phyloP scores from a whole-genome alignment of 2,797 vertebrate genomes.

The Rhabdomys pumilio region DNA sequence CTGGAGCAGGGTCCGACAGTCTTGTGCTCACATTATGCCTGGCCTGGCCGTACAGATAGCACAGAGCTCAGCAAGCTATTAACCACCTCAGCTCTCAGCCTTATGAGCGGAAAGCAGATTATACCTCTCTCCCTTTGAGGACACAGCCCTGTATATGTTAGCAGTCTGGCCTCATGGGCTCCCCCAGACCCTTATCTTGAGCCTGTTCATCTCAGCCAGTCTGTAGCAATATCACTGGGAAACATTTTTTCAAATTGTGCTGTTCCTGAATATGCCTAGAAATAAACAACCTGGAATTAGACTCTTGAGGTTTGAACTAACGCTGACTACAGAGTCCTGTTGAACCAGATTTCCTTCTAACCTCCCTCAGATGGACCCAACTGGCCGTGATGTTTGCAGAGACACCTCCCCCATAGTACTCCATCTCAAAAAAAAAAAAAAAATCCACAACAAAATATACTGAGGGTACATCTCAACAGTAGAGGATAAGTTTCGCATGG shows the following conservation, averaged over 20 bases:
- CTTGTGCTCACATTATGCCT: no score
- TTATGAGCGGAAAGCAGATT: not conserved
- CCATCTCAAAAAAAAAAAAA: not conserved
- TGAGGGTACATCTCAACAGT: not conserved
- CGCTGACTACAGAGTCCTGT: not conserved
- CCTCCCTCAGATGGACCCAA: not conserved
- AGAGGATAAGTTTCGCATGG: not conserved
- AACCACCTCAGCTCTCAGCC: not conserved
- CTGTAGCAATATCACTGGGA: no score
- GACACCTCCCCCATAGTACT: not conserved
- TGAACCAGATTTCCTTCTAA: not conserved
- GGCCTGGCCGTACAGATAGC: not conserved
- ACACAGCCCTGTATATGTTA: not conserved
- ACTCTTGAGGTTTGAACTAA: not conserved
- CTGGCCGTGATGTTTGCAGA: not conserved
- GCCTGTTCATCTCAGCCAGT: not conserved
- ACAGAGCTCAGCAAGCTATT: not conserved
- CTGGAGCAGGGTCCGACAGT: no score
- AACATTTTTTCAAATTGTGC: not conserved
- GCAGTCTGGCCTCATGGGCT: not conserved
- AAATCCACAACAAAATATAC: not conserved
- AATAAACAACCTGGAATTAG: not conserved
- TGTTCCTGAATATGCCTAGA: not conserved
- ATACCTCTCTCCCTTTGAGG: not conserved
- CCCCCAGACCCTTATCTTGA: not conserved